Evolutionary conservation across 2,113 vertebrate genomes (phyloP).

Genomic region (Plectropomus leopardus): DNA sequence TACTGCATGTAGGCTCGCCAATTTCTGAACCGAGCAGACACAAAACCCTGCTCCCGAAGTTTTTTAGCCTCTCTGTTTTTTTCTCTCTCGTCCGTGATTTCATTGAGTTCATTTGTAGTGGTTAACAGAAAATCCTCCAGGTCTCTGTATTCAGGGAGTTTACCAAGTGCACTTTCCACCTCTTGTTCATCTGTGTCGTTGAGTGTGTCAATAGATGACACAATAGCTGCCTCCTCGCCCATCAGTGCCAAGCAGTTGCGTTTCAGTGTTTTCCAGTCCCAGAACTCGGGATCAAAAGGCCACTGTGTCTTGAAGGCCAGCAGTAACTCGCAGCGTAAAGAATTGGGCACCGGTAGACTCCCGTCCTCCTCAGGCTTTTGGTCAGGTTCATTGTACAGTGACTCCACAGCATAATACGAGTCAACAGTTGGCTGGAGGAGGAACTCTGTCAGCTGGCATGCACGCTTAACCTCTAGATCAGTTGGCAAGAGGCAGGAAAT

Average conservation of each 20-base stretch:
- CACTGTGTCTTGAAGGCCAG: slow-evolving; percentile 99
- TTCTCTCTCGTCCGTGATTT: slow-evolving; percentile 90
- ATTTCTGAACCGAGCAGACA: slow-evolving; percentile 97
- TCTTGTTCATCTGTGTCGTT: slow-evolving; percentile 95
- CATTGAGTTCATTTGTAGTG: slow-evolving; percentile 89
- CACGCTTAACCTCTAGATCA: slow-evolving; percentile 97
- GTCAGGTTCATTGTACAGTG: slow-evolving; percentile 98
- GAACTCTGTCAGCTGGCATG: slow-evolving; percentile 98
- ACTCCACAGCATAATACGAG: slow-evolving; percentile 98
- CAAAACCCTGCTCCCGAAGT: slow-evolving; percentile 94
- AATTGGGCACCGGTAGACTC: slow-evolving; percentile 97
- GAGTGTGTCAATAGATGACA: slow-evolving; percentile 96
- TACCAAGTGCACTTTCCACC: slow-evolving; percentile 83
- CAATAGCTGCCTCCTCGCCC: slow-evolving; percentile 98
- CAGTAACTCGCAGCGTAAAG: slow-evolving; percentile 96
- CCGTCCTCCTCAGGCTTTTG: slow-evolving; percentile 98
- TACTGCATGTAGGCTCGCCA: slow-evolving; percentile 99
- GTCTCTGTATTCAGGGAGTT: slow-evolving; percentile 88
- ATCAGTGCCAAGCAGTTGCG: slow-evolving; percentile 97
- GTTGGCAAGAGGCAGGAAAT: slow-evolving; percentile 97
- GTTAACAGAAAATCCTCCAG: slow-evolving; percentile 89
- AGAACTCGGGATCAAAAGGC: slow-evolving; percentile 99
- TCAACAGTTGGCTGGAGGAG: slow-evolving; percentile 97
- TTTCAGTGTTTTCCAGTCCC: slow-evolving; percentile 99
- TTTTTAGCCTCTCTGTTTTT: slow-evolving; percentile 97